Evolutionary conservation across 2,888 invertebrate genomes (phyloP).

Genomic region (Pristionchus maxplancki): DNA sequence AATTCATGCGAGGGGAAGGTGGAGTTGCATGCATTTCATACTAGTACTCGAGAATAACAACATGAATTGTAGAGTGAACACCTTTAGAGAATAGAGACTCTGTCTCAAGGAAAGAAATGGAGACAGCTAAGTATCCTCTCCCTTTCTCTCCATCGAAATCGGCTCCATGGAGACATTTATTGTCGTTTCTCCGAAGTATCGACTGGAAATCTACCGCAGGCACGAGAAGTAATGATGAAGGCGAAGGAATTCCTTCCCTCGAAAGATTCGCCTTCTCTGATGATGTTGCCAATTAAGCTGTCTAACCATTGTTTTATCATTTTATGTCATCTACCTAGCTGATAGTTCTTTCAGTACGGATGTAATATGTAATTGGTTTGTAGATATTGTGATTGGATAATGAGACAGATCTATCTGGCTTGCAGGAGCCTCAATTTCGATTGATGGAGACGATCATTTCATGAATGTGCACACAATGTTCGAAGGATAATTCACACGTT

Average conservation of each 20-base stretch:
- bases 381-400: too few species aligned
- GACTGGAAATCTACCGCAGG: neutral
- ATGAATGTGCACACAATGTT: neutral
- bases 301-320: neutral
- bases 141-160: slow-evolving; percentile 13
- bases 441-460: neutral
- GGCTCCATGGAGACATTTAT: neutral
- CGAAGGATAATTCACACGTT: neutral
- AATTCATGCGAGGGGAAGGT: neutral
- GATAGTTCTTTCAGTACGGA: neutral
- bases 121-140: slow-evolving; percentile 8
- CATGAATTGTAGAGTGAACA: slow-evolving; percentile 32
- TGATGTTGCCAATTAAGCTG: neutral
- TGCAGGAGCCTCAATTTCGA: neutral
- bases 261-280: neutral
- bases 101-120: neutral
- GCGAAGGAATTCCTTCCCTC: neutral
- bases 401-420: neutral
- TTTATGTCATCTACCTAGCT: neutral
- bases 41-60: slow-evolving; percentile 17
- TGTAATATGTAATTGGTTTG: neutral
- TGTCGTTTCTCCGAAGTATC: neutral
- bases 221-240: neutral
- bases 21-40: slow-evolving; percentile 23
- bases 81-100: slow-evolving; percentile 7